Conservation (phyloP, 2,888 invertebrate species). For the Acronicta aceris region DNA sequence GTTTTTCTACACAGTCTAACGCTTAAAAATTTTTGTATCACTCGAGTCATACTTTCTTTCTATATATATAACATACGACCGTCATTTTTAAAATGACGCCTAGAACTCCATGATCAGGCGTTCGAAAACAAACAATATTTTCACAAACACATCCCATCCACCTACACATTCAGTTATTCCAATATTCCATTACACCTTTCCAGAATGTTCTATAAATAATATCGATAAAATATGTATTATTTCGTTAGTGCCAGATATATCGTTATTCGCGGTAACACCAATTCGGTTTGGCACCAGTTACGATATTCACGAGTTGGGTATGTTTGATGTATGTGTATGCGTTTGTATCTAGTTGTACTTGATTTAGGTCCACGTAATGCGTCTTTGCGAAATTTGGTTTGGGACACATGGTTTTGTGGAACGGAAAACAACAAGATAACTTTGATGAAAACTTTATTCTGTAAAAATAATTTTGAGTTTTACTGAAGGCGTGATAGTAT, state of each 20-base stretch:
- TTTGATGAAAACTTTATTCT: too few relatives aligned
- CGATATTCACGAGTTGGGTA: slow-evolving; percentile 65
- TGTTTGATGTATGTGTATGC: slow-evolving; percentile 41
- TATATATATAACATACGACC: too few relatives aligned
- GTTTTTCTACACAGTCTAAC: too few relatives aligned
- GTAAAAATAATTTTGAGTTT: too few relatives aligned
- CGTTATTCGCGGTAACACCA: slow-evolving; percentile 63
- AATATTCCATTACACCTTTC: slow-evolving; percentile 39
- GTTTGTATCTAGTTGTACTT: slow-evolving; percentile 57
- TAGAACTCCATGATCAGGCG: too few relatives aligned
- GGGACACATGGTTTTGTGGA: slow-evolving; percentile 2
- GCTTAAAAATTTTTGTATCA: too few relatives aligned
- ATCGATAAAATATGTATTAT: slow-evolving; percentile 50
- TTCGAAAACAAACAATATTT: too few relatives aligned
- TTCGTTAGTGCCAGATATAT: slow-evolving; percentile 34
- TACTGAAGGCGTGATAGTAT: too few relatives aligned
- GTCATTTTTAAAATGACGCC: too few relatives aligned
- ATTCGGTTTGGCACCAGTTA: slow-evolving; percentile 75
- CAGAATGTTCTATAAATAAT: slow-evolving; percentile 46
- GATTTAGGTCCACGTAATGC: slow-evolving; percentile 67
- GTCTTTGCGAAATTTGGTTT: slow-evolving; percentile 52
- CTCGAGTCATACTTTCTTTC: too few relatives aligned
- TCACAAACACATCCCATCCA: neutral
- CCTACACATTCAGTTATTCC: slow-evolving; percentile 17
- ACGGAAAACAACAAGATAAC: neutral